A percentile compares a stretch with the other conserved stretches of the same genome.
These are phyloP conservation scores for Parnassius glacialis DNA, from an alignment of 2,888 invertebrate species.

Conservation along the genomic window DNA sequence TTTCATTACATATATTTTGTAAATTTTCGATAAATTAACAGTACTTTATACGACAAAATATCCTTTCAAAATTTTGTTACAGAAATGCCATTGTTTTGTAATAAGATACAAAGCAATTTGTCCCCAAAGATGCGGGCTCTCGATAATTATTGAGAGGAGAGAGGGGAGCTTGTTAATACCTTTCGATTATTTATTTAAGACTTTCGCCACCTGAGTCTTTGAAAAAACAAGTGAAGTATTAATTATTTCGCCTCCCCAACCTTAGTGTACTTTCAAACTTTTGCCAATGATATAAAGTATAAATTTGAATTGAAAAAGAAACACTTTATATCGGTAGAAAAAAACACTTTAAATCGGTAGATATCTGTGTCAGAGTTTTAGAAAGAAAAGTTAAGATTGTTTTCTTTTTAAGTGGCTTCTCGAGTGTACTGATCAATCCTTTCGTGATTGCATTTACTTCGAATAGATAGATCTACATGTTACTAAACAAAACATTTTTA, in stretches of 20 bases:
- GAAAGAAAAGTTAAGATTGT: constrained; percentile 30
- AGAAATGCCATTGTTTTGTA: constrained; percentile 14
- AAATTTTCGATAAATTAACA: no score
- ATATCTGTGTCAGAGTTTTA: constrained; percentile 19
- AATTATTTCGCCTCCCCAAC: constrained; percentile 40
- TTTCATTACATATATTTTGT: no score
- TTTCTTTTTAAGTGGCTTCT: constrained; percentile 29
- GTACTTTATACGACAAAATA: no score
- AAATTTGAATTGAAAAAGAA: neutral
- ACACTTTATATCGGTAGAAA: constrained; percentile 17
- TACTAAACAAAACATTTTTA: no score
- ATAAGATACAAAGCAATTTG: constrained; percentile 31
- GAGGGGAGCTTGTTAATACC: constrained; percentile 61
- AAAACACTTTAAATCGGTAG: constrained; percentile 17
- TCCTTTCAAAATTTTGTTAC: constrained; percentile 19
- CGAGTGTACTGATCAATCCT: constrained; percentile 12
- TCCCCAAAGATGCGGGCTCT: constrained; percentile 36
- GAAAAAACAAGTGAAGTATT: constrained; percentile 57
- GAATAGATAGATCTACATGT: no score
- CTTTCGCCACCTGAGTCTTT: constrained; percentile 70
- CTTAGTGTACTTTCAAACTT: constrained; percentile 33
- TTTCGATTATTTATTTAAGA: constrained; percentile 74
- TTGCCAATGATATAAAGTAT: constrained; percentile 26
- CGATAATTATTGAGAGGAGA: constrained; percentile 63
- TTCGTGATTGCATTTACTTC: neutral